Percentiles rank a stretch among this genome's conserved stretches.
Evolutionary conservation across 2,113 vertebrate genomes (phyloP).

Genomic region (Phocoena phocoena): DNA sequence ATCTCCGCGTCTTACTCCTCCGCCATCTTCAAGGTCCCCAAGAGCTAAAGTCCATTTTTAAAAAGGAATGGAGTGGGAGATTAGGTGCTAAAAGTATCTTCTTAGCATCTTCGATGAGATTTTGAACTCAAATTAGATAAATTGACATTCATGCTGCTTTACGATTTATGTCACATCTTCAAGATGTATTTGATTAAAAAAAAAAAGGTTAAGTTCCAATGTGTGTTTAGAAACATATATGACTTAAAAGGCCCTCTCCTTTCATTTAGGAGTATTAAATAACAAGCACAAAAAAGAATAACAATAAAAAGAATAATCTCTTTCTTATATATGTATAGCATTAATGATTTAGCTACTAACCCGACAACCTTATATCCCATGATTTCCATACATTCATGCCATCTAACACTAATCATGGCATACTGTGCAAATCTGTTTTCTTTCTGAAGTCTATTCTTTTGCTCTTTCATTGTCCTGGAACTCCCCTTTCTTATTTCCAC

Average conservation of each 20-base stretch:
- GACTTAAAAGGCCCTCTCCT: neutral
- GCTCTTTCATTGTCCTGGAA: neutral
- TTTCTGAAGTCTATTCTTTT: neutral
- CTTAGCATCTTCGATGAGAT: neutral
- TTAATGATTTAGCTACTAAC: neutral
- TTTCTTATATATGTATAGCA: neutral
- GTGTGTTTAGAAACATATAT: neutral
- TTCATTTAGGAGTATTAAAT: neutral
- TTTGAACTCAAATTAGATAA: neutral
- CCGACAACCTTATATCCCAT: neutral
- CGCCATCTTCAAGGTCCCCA: too few species aligned
- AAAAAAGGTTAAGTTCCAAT: neutral
- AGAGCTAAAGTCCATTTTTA: slow-evolving; percentile 2
- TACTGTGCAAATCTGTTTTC: neutral
- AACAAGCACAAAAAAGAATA: neutral
- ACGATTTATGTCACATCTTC: neutral
- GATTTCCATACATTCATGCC: neutral
- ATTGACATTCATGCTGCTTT: too few species aligned
- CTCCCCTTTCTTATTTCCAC: neutral
- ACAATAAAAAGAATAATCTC: neutral
- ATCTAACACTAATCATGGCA: neutral
- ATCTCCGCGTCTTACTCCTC: too few species aligned
- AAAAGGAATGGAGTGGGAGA: neutral
- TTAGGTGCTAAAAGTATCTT: neutral
- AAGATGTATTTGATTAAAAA: neutral